Evolutionary conservation across 2,888 invertebrate genomes (phyloP), one percentile per base, ranked within the genome.

Genomic region (Leptinotarsa peninsularis): DNA sequence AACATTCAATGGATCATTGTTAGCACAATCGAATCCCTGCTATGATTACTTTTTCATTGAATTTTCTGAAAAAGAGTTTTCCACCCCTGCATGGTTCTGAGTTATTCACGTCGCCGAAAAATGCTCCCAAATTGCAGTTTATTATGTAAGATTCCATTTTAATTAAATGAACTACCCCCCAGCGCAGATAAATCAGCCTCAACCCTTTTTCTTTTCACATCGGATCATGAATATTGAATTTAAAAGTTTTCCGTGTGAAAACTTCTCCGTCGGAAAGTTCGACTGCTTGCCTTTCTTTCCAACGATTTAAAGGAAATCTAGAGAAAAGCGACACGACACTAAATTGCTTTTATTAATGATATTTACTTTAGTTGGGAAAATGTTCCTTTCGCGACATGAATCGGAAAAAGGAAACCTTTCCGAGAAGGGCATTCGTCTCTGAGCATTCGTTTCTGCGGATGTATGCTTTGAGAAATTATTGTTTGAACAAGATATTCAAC

Each of bases 321-420:
- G 76, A 80, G 83, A 80, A 82, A 84, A 77, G 83, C 82, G 84
- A 84, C 85, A 84, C 82, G 82, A 79, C 80, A 81, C 81, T 83
- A 87, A 87, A 88, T 87, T 87, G 86, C 84, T 86, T 87, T 87
- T 88, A 87, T 88, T 88, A 88, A 88, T 87, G 87, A 87, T 87
- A 86, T 88, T 88, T 87, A 86, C 86, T 83, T 43, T 78, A 81
- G 80, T 75, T 76, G 79, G 76, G 73, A 73, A 77, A 75, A 76
- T 78, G 72, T 78, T 74, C 74, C 76, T 72, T 76, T 49, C 58
- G 75, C 70, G 75, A 76, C 73, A 72, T 67, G 78, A 76, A 78
- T 76, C 78, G 72, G 75, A 74, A 75, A 79, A 79, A 71, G 71
- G 73, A 56, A 73, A 71, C 71, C 50, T 66, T 43, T 54, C 27